Evolutionary conservation across 2,113 vertebrate species (phyloP).

Genomic region (Dasyornis broadbenti): DNA sequence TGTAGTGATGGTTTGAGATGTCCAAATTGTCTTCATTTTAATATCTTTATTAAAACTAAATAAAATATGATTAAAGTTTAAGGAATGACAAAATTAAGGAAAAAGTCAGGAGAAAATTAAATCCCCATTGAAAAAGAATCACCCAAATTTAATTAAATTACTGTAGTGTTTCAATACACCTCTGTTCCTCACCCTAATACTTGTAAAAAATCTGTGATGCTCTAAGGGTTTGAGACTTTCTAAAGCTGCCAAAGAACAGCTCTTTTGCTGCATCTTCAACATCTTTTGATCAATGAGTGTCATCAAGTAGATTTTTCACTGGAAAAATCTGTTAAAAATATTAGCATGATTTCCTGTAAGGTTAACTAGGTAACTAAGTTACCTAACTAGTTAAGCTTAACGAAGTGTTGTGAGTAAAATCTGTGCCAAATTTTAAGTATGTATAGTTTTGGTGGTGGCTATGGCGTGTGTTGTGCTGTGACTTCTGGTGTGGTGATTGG

Average conservation of each 20-base stretch:
- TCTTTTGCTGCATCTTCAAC: not conserved
- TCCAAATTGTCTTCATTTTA: not conserved
- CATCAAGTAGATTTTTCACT: not conserved
- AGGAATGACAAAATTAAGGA: not conserved
- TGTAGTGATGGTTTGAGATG: not conserved
- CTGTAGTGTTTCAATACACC: conserved; percentile 5
- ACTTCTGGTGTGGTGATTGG: rapidly evolving
- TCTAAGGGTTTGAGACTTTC: not conserved
- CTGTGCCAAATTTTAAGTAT: not conserved
- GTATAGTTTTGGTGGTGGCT: not conserved
- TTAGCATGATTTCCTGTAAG: not conserved
- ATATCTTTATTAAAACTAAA: not conserved
- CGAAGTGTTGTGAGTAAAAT: not conserved
- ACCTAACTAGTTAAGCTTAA: not conserved
- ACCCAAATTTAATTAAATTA: conserved; percentile 35
- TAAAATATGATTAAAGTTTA: not conserved
- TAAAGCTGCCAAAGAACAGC: not conserved
- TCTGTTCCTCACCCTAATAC: not conserved
- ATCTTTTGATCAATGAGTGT: not conserved
- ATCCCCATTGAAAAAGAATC: conserved; percentile 18
- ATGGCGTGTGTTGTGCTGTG: not conserved
- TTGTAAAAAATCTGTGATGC: not conserved
- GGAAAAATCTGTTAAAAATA: not conserved
- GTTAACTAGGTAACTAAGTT: not conserved
- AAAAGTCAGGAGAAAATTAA: not conserved